Base-by-base conservation (phyloP, 2,888 invertebrate genomes). In the Zele albiditarsus region DNA sequence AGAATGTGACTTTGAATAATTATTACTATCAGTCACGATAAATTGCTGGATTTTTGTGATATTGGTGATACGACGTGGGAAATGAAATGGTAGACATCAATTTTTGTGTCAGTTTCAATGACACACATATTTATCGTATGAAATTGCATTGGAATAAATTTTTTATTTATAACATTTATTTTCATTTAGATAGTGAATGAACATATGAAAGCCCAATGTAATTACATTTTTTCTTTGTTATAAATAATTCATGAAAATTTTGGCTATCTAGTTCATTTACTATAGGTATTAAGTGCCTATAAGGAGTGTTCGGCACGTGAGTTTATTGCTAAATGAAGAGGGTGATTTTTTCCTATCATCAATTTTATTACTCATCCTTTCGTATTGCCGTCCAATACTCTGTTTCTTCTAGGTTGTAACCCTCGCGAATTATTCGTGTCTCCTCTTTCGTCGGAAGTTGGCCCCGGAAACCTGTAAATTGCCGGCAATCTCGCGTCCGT, bases 401-500 rank as follows among this genome's bases (percentile, higher is more conserved):
- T 16, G 14, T 16, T n/a, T 46, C 46, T 46, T n/a, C n/a, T 46
- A n/a, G 46, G 14, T 46, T 53, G 20, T 16, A 28, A 14, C 62
- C 31, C 23, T 42, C 66, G 27, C 57, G 69, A 69, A 57, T 69
- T 38, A 69, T 69, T 71, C n/a, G 46, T 46, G 42, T 12, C 42
- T 46, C 23, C n/a, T 20, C 20, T n/a, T 16, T 53, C 53, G 53
- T 8, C 68, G 46, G 67, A 68, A 73, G 31, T 23, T 20, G 20
- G 20, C 46, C 16, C 25, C 62, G 74, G 74, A 74, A 74, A 69
- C 74, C 69, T 38, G 62, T 28, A 53, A 74, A 74, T 74, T 74
- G 69, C 53, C 68, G 38, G 74, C 74, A 74, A 74, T 74, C 69
- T 63, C 74, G 49, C 68, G 74, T 49, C 33, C 62, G 58, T 74